Evolutionary conservation across 2,113 vertebrate species (phyloP).

Genomic region (Pteropus alecto): DNA sequence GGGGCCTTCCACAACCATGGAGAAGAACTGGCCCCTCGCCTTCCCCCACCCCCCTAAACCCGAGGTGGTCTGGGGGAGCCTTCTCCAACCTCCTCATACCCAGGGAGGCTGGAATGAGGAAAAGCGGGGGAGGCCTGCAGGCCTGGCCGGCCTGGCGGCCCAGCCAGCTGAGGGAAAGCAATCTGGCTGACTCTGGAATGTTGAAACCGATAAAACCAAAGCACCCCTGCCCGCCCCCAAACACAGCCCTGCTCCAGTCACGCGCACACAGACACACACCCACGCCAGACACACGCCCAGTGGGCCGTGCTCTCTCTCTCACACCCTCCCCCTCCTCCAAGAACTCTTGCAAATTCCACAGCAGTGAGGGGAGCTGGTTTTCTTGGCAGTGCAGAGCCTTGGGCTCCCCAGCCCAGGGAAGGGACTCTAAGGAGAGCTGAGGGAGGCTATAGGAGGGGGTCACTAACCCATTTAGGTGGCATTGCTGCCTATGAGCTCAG

Average conservation of each 20-base stretch:
- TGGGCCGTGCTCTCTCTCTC: background rate
- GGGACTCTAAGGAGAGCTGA: background rate
- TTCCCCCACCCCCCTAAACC: conserved; percentile 21
- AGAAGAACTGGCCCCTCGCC: conserved; percentile 20
- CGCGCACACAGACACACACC: background rate
- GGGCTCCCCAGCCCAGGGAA: conserved; percentile 40
- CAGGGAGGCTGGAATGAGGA: conserved; percentile 80
- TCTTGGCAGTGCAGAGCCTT: conserved; percentile 65
- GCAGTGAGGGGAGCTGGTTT: conserved; percentile 76
- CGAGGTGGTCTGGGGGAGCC: conserved; percentile 38
- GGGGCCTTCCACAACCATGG: background rate
- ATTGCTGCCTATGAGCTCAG: background rate
- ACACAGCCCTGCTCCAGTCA: conserved; percentile 51
- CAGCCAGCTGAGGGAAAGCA: conserved; percentile 58
- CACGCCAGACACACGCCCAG: conserved; percentile 30
- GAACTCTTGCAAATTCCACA: conserved; percentile 73
- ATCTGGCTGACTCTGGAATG: conserved; percentile 76
- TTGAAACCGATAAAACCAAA: conserved; percentile 73
- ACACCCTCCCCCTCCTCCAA: conserved; percentile 1
- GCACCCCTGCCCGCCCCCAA: conserved; percentile 39
- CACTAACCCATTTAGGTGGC: background rate
- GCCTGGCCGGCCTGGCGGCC: conserved; percentile 32
- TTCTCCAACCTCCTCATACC: conserved; percentile 62
- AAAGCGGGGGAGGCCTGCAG: conserved; percentile 77
- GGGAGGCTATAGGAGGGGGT: background rate